A percentile compares a stretch with the other conserved stretches of the same genome.
phyloP scores from a whole-genome alignment of 2,797 vertebrate genomes.

The Mormyrops attenuatus region DNA sequence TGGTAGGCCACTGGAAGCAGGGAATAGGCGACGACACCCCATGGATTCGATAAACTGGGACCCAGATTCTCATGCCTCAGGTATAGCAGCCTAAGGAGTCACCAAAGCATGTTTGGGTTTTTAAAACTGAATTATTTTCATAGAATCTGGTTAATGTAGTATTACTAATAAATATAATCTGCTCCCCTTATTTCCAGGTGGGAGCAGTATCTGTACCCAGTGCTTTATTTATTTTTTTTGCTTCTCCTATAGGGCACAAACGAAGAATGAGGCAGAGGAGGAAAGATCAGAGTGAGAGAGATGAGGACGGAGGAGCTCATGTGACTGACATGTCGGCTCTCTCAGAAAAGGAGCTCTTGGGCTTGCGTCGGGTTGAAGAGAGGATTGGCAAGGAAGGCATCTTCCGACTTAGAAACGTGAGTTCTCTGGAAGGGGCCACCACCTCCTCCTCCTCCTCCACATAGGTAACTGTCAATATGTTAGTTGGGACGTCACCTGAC shows the following conservation, averaged over 20 bases:
- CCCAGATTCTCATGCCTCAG: conserved; percentile 41
- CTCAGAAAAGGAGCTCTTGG: conserved; percentile 66
- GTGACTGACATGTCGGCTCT: conserved; percentile 69
- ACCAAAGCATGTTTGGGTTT: background rate
- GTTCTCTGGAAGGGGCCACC: background rate
- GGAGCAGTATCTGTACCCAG: background rate
- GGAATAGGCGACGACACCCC: conserved; percentile 48
- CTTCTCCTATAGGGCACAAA: conserved; percentile 51
- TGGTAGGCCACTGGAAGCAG: conserved; percentile 40
- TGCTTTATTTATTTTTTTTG: conserved; percentile 1
- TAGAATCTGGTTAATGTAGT: background rate
- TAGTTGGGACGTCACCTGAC: background rate
- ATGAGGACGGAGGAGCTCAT: conserved; percentile 55
- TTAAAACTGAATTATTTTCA: background rate
- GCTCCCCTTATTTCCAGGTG: background rate
- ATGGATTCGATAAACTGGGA: conserved; percentile 51
- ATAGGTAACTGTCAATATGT: background rate
- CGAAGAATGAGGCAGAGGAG: conserved; percentile 55
- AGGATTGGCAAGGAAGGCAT: conserved; percentile 71
- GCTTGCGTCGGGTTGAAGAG: conserved; percentile 69
- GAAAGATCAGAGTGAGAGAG: conserved; percentile 61
- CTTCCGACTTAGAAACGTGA: conserved; percentile 75
- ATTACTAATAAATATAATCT: background rate
- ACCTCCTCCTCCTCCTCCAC: background rate
- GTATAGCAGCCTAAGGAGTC: conserved; percentile 30